Base-by-base conservation (phyloP, 2,888 invertebrate genomes). In the Zaprionus lineosus region DNA sequence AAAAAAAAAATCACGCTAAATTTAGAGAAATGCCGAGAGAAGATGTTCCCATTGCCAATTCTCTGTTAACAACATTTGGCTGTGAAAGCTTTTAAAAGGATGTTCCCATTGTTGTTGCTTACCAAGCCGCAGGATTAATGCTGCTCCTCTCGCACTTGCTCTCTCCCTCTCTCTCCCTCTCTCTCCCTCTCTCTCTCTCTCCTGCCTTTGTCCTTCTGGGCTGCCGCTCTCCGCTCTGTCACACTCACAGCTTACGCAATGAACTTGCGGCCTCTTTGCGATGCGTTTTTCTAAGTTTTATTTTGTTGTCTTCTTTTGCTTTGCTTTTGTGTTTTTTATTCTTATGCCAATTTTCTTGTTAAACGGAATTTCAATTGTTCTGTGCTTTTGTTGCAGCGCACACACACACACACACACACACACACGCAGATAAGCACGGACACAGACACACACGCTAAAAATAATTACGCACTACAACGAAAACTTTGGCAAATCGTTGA, bases 341-440 rank as follows among this genome's bases (percentile, higher is more conserved):
- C 29, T 29, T 31, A 56, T 61, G 65, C 53, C 65, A 77, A 74
- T 59, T 63, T 63, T 28, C n/a, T 37, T 36, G 37, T 55, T 46
- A 24, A 37, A 60, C 36, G 16, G 24, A 33, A 65, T 70, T 61
- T 36, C 46, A 60, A 41, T 52, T 66, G 53, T n/a, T n/a, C n/a
- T n/a, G n/a, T 33, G 11, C 21, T 12, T 31, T 26, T 31, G 39
- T 34, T 56, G 43, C 72, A 71, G 7, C 31, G 40, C 50, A 34
- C 50, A 24, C 28, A 44, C 39, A 34, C 15, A 36, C 15, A 55
- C 14, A 31, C 14, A 47, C 11, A 47, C 11, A 11, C 9, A 31
- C 28, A 36, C 9, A 52, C 6, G 18, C 8, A 19, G 8, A 16
- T 16, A 37, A 29, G n/a, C 1, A 19, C 3, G 0, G 1, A 15